These are phyloP conservation scores for Polyommatus icarus DNA, from an alignment of 2,888 invertebrate species.

Conservation along the genomic window DNA sequence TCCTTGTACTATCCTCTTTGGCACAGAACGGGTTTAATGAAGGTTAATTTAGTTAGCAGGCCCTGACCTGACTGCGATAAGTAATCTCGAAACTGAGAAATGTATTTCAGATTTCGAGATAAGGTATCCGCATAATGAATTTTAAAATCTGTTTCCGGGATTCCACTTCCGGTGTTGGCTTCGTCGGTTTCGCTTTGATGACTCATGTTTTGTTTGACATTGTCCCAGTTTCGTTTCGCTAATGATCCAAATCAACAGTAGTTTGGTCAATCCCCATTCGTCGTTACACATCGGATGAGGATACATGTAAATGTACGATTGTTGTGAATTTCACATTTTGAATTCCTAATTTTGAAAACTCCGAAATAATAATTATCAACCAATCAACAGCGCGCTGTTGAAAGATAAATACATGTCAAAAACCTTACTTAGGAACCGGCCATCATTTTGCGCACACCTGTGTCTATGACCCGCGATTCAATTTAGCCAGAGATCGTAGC, in stretches of 20 bases:
- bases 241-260: not conserved
- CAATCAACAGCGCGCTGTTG: too few relatives aligned
- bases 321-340: not conserved
- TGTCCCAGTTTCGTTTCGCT: not conserved
- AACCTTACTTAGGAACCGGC: too few relatives aligned
- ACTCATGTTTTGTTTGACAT: not conserved
- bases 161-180: not conserved
- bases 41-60: slow-evolving; percentile 31
- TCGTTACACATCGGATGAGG: too few relatives aligned
- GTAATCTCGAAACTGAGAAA: not conserved
- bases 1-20: slow-evolving; percentile 23
- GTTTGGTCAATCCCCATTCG: not conserved
- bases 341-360: too few relatives aligned
- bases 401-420: too few relatives aligned
- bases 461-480: too few relatives aligned
- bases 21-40: slow-evolving; percentile 21
- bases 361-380: too few relatives aligned
- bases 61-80: slow-evolving; percentile 28
- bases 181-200: not conserved
- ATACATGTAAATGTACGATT: not conserved
- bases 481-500: too few relatives aligned
- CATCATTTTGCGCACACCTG: too few relatives aligned
- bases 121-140: slow-evolving; percentile 2
- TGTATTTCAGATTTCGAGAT: slow-evolving; percentile 8
- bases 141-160: not conserved